Evolutionary conservation across 2,888 invertebrate genomes (phyloP).

Genomic region (Drosophila recens): DNA sequence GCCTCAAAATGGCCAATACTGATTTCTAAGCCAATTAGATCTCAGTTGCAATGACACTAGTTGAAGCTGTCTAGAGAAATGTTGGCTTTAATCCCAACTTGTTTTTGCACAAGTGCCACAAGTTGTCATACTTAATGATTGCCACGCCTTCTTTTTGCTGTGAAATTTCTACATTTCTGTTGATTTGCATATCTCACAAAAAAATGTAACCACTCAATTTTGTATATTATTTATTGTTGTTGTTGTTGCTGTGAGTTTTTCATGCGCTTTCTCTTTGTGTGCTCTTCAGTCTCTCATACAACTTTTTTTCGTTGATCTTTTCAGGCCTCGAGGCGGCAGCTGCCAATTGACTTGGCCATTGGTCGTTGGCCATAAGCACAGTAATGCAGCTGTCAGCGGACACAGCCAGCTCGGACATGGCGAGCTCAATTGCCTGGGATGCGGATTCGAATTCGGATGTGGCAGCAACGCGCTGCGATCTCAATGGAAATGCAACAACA

Average conservation of each 20-base stretch:
- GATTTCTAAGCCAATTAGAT: too few relatives aligned
- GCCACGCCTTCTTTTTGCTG: not conserved
- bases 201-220: conserved; percentile 36
- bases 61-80: too few relatives aligned
- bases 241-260: conserved; percentile 19
- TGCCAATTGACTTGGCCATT: conserved; percentile 58
- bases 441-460: conserved; percentile 28
- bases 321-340: conserved; percentile 62
- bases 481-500: conserved; percentile 19
- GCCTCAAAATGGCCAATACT: too few relatives aligned
- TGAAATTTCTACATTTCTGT: not conserved
- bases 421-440: conserved; percentile 41
- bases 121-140: too few relatives aligned
- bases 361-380: conserved; percentile 44
- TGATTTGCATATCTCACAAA: conserved; percentile 35
- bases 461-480: conserved; percentile 16
- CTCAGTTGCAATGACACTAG: too few relatives aligned
- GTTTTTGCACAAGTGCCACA: too few relatives aligned
- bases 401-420: conserved; percentile 26
- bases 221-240: conserved; percentile 22
- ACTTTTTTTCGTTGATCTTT: conserved; percentile 30
- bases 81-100: too few relatives aligned
- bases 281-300: conserved; percentile 12
- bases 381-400: conserved; percentile 41
- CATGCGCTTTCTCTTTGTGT: conserved; percentile 42